Percentiles rank a stretch among this genome's conserved stretches.
phyloP scores from a whole-genome alignment of 2,113 vertebrate genomes.

The Ploceus nigricollis region DNA sequence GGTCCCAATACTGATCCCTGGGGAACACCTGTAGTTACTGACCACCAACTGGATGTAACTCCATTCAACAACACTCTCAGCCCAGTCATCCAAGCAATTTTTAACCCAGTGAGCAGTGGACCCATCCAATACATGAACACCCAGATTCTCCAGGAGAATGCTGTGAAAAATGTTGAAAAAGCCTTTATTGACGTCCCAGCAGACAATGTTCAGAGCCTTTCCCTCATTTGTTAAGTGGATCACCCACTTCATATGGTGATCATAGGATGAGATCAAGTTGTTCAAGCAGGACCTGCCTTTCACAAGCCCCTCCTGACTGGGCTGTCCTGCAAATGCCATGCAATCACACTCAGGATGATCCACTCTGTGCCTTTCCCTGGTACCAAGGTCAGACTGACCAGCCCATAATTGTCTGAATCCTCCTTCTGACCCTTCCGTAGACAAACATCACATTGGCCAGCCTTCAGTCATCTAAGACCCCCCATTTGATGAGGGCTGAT shows the following conservation, averaged over 20 bases:
- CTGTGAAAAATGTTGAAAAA: background rate
- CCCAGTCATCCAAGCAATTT: background rate
- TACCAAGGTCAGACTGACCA: background rate
- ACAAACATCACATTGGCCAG: background rate
- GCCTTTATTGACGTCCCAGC: background rate
- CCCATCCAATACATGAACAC: rapidly evolving
- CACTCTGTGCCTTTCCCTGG: background rate
- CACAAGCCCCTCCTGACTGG: background rate
- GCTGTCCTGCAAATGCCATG: background rate
- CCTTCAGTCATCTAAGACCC: background rate
- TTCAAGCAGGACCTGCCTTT: background rate
- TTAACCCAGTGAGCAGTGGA: background rate
- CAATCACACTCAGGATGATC: background rate
- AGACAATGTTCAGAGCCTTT: background rate
- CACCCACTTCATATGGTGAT: background rate
- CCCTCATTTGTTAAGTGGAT: background rate
- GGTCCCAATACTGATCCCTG: background rate
- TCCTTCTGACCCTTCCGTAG: background rate
- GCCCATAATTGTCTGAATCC: background rate
- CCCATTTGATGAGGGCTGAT: background rate
- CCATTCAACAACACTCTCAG: background rate
- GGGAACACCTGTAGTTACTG: background rate
- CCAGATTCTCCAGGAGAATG: background rate
- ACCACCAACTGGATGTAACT: background rate
- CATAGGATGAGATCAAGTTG: background rate